Base-by-base conservation (phyloP, 2,888 invertebrate genomes). In the Ochlodes sylvanus region DNA sequence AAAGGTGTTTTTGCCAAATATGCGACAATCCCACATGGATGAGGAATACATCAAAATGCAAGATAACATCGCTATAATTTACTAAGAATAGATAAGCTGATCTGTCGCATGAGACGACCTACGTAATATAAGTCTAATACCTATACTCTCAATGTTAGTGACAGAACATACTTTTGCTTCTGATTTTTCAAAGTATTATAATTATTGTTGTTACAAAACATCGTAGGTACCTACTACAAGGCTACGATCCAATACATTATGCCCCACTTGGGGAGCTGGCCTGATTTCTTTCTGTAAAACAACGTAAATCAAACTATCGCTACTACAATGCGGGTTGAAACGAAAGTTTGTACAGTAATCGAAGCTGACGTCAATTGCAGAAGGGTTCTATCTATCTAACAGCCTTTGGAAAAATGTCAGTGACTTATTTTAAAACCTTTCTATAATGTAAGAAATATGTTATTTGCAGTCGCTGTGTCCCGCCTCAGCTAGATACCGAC, bases 401-500 rank as follows among this genome's bases (percentile, higher is more conserved):
- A 27, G 27, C 5, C 27, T 27, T 27, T 27, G 27, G 27, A 27
- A 27, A 5, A 38, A 38, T 38, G 3, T 2, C 38, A 1, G 38
- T 12, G 38, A 38, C 27, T 27, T 27, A 5, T 27, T 2, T 27
- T 27, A 10, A 2, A 38, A 15, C 7, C 7, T 5, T n/a, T 2
- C 15, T 15, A 15, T 7, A 38, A 47, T 15, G 14, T 42, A 42
- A 42, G 17, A n/a, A 42, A 14, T 32, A 19, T 21, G 6, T 27
- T 17, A 19, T 57, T 70, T 69, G 17, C 83, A 93, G 92, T 87
- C 87, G 0, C 72, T 90, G 27, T 91, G 89, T 67, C 89, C 92
- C 0, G 93, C 88, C 0, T 88, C 92, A 0, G 89, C 89, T 0
- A 79, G 93, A 5, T 93, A 92, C 72, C 78, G 92, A 15, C 79